Base-by-base conservation (phyloP, 2,113 vertebrate species). In the Rhynchomys soricoides region DNA sequence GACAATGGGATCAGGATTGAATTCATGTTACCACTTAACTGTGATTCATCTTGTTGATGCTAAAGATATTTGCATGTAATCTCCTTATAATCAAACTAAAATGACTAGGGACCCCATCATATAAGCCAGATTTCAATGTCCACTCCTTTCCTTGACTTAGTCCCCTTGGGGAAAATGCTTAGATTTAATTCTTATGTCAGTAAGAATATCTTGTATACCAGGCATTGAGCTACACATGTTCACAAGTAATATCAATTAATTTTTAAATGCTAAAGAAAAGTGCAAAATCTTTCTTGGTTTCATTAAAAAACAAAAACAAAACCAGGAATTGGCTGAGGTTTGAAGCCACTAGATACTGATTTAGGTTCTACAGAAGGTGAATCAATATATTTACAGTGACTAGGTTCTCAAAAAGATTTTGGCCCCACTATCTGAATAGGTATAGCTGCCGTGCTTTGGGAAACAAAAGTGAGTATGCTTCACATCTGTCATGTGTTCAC, bases 391-490 rank as follows among this genome's bases (percentile, higher is more conserved):
- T 94, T 96, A 94, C 90, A 85, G 64, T 34, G n/a, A 68, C n/a
- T 52, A 3, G 48, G 22, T 43, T 94, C 74, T 94, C 70, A 43
- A 89, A 90, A 94, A 71, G 87, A 48, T 79, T 86, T 92, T 81
- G 74, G 57, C 62, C 19, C 40, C 89, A 71, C 90, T 66, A 48
- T 92, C 71, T 95, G 57, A 73, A 37, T 73, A 90, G 85, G 78
- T 86, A 66, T 24, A 92, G 87, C 88, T 57, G 57, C 85, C 87
- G 86, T 50, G 31, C 40, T 96, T 95, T 96, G 87, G 40, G 82
- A 97, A 94, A 91, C 91, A 83, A 93, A 93, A 93, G 83, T 73
- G 73, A 91, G 92, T 93, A 88, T 71, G 90, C 90, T 95, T 97
- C 87, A 93, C 95, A 90, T 94, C 92, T 93, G 94, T 77, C 94